Conservation (phyloP, 2,888 invertebrate species). For the Ennomos erosarius region DNA sequence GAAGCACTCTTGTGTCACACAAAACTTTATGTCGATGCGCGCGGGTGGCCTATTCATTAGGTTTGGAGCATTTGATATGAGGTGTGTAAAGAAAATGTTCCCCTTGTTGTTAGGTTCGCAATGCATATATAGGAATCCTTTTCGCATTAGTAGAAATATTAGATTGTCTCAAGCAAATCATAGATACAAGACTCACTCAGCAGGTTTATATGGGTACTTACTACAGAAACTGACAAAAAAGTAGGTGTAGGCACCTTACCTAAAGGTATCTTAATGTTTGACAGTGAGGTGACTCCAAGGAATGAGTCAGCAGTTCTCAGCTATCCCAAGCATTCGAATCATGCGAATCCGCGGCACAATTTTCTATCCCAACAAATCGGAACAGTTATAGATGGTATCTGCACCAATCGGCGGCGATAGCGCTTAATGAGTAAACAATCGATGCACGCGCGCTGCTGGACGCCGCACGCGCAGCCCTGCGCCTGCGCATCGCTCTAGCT, state of each 20-base stretch:
- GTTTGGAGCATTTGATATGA: too few species aligned
- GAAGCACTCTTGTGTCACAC: slow-evolving; percentile 1
- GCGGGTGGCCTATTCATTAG: slow-evolving; percentile 63
- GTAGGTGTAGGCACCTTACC: too few species aligned
- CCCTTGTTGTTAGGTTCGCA: too few species aligned
- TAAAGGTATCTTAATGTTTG: too few species aligned
- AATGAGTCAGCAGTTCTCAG: slow-evolving; percentile 20
- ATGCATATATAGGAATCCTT: too few species aligned
- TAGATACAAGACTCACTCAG: too few species aligned
- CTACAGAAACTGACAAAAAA: too few species aligned
- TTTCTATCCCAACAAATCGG: slow-evolving; percentile 60
- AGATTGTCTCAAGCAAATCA: too few species aligned
- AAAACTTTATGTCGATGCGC: slow-evolving; percentile 24
- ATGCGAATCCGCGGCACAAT: slow-evolving; percentile 60
- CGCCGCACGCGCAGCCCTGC: slow-evolving; percentile 72
- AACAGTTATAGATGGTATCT: slow-evolving; percentile 83
- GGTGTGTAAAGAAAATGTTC: neutral
- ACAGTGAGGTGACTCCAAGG: neutral
- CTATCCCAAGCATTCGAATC: slow-evolving; percentile 33
- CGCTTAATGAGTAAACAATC: slow-evolving; percentile 86
- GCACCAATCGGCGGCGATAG: slow-evolving; percentile 73
- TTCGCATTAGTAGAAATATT: too few species aligned
- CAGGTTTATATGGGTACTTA: too few species aligned
- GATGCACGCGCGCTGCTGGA: slow-evolving; percentile 81
- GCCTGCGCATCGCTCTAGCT: slow-evolving; percentile 30